phyloP scores from a whole-genome alignment of 2,797 vertebrate genomes.

The Characodon lateralis region DNA sequence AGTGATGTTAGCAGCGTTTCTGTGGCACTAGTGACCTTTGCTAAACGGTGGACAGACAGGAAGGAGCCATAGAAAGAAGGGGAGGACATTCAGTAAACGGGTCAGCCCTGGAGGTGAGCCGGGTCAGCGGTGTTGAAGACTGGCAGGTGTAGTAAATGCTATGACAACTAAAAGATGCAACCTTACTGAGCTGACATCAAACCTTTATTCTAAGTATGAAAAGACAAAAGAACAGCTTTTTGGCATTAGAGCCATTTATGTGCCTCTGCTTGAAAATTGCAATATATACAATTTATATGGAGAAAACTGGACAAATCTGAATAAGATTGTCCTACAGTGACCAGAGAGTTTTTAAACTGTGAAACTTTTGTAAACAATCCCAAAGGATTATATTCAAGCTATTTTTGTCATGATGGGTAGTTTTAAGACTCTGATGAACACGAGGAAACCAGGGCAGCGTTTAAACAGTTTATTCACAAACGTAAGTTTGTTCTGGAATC shows the following conservation, averaged over 20 bases:
- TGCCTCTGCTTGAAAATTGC: not conserved
- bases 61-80: not conserved
- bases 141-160: too few relatives aligned
- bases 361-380: not conserved
- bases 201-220: too few relatives aligned
- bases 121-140: not conserved
- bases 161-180: not conserved
- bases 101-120: too few relatives aligned
- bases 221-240: not conserved
- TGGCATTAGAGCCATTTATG: not conserved
- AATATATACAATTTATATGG: not conserved
- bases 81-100: too few relatives aligned
- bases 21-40: too few relatives aligned
- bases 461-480: too few relatives aligned
- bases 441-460: too few relatives aligned
- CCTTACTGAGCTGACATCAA: too few relatives aligned
- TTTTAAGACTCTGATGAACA: too few relatives aligned
- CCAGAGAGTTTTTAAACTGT: not conserved
- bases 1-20: too few relatives aligned
- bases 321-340: not conserved
- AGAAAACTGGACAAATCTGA: not conserved
- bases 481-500: too few relatives aligned
- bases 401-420: not conserved
- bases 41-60: not conserved
- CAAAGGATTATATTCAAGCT: not conserved